Conservation (phyloP, 2,797 vertebrate genomes). For the Botia almorhae region DNA sequence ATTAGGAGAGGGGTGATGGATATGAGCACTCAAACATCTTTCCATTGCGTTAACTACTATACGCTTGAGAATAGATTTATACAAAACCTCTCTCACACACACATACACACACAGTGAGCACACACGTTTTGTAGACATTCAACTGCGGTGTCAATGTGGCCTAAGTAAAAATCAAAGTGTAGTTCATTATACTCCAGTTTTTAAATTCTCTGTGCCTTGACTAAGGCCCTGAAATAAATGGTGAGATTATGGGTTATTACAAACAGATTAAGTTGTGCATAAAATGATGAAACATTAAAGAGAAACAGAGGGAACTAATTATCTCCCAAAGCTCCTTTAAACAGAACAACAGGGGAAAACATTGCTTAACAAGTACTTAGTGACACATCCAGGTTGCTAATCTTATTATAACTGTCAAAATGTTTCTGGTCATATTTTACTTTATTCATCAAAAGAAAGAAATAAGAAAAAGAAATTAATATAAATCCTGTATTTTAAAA, state of each 20-base stretch:
- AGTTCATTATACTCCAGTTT: slow-evolving; percentile 14
- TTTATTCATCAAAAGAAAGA: too few relatives aligned
- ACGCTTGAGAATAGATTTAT: slow-evolving; percentile 6
- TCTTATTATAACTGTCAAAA: neutral
- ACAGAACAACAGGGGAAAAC: slow-evolving; percentile 22
- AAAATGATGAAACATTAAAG: slow-evolving; percentile 14
- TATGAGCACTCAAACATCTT: neutral
- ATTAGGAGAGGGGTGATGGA: slow-evolving; percentile 28
- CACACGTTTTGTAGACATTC: too few relatives aligned
- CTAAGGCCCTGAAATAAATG: slow-evolving; percentile 5
- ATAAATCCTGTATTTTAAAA: neutral
- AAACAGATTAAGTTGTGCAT: neutral
- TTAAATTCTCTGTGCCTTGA: neutral
- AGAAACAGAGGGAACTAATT: slow-evolving; percentile 23
- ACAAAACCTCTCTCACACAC: neutral
- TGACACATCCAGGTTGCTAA: neutral
- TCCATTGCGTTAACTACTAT: slow-evolving; percentile 15
- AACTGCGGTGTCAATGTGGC: neutral
- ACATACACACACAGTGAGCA: too few relatives aligned
- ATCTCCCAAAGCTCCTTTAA: slow-evolving; percentile 35
- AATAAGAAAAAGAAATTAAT: neutral
- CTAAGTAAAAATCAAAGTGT: neutral
- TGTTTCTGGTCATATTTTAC: neutral
- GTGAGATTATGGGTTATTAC: slow-evolving; percentile 2
- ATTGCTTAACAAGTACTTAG: neutral